Evolutionary conservation across 2,797 vertebrate species (phyloP), one percentile per base, ranked within the genome.

Genomic region (Bovichtus diacanthus): DNA sequence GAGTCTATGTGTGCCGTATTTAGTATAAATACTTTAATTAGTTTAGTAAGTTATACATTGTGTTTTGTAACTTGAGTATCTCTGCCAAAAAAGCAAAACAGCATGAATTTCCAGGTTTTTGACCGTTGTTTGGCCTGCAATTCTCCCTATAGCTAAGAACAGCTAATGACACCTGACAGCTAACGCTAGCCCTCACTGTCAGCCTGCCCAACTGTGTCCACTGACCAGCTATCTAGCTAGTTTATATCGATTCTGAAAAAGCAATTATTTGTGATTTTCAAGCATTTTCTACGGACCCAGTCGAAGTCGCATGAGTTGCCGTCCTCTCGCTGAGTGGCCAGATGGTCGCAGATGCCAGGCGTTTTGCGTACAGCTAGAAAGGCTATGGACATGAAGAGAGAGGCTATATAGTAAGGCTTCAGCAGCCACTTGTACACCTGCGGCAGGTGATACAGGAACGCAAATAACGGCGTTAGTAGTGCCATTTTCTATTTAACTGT

Each of bases 261-360:
- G 1, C 4, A 23, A 10, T 25, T 15, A 10, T 25, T 12, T 18
- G 7, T 23, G 23, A 19, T 2, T 29, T 62, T 65, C 1, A 12
- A 9, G 53, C 10, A 27, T 63, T 69, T 61, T 44, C 2, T 82
- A 95, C 96, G 69, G 63, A 98, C 97, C 98, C 98, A 98, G 92
- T 99, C 98, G 70, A 99, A 99, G 94, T 99, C 98, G 88, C 98
- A 99, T 39, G 98, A 93, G 89, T 99, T 99, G 2, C 98, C 97
- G 31, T 99, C 98, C 90, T 99, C 98, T 39, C 98, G 94, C 79
- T 97, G 96, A 1, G 95, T 96, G n/a, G 95, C 88, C 39, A 99
- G 94, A 58, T 96, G 94, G 4, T 94, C 93, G 84, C 98, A 99
- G 62, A 99, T 78, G 2, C 97, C 97, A 0, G 98, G 97, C 8